Conservation (phyloP, 2,113 vertebrate genomes). For the Bubo scandiacus region DNA sequence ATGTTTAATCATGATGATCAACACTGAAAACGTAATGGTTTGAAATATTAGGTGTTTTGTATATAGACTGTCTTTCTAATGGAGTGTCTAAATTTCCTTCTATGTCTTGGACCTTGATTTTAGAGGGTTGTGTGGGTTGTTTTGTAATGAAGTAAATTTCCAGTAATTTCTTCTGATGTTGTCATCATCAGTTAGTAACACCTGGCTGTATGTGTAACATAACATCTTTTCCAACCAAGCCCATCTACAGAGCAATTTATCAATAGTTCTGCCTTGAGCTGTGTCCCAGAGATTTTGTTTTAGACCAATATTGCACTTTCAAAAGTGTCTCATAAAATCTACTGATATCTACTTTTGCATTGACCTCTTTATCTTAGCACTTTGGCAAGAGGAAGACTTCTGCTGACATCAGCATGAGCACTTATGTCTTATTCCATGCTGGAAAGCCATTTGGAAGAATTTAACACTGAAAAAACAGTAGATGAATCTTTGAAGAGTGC, state of each 20-base stretch:
- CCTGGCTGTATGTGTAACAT: slow-evolving; percentile 7
- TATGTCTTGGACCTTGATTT: slow-evolving; percentile 10
- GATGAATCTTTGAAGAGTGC: not conserved
- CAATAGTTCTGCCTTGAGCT: slow-evolving; percentile 3
- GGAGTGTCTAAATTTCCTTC: not conserved
- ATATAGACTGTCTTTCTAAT: slow-evolving; percentile 27
- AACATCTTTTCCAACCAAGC: not conserved
- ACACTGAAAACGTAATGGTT: not conserved
- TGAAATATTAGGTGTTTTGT: slow-evolving; percentile 41
- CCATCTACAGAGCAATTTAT: slow-evolving; percentile 3
- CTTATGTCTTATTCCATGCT: not conserved
- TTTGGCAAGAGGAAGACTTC: not conserved
- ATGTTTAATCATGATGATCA: slow-evolving; percentile 44
- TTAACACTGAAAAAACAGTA: slow-evolving; percentile 29
- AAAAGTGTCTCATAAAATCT: slow-evolving; percentile 13
- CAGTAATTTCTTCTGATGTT: slow-evolving; percentile 41
- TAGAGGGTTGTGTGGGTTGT: not conserved
- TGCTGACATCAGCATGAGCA: slow-evolving; percentile 40
- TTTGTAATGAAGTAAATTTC: not conserved
- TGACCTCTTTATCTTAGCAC: slow-evolving; percentile 58
- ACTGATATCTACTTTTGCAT: not conserved
- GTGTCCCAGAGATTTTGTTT: slow-evolving; percentile 33
- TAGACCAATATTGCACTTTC: not conserved
- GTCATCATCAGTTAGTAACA: slow-evolving; percentile 9
- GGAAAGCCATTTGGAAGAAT: slow-evolving; percentile 50